phyloP scores from a whole-genome alignment of 2,888 invertebrate species.

The Cyrtodaria siliqua region DNA sequence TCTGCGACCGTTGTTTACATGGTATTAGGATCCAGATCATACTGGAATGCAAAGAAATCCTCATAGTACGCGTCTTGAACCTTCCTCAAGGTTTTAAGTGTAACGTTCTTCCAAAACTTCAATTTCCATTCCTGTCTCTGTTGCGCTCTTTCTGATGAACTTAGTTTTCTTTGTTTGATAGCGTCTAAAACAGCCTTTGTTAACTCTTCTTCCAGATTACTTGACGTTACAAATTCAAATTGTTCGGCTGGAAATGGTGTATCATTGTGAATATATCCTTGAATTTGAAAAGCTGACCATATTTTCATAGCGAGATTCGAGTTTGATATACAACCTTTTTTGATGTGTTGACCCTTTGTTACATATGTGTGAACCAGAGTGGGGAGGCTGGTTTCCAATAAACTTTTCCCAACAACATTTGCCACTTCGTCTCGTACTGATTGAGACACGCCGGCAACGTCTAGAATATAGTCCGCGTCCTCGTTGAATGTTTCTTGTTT shows the following conservation, averaged over 20 bases:
- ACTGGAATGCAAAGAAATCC: conserved; percentile 44
- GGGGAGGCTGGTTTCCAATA: conserved; percentile 13
- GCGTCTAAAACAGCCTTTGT: conserved; percentile 30
- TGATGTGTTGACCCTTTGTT: conserved; percentile 43
- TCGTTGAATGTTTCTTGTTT: conserved; percentile 59
- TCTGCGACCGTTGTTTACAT: too few species aligned
- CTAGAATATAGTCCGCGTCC: conserved; percentile 51
- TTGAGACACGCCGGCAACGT: conserved; percentile 40
- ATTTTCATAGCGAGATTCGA: conserved; percentile 31
- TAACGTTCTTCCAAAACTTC: conserved; percentile 41
- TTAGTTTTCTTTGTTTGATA: conserved; percentile 7
- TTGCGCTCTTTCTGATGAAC: conserved; percentile 14
- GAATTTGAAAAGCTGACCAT: conserved; percentile 53
- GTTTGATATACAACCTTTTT: conserved; percentile 44
- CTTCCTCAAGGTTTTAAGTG: conserved; percentile 18
- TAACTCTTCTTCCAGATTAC: conserved; percentile 18
- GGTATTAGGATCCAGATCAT: conserved; percentile 35
- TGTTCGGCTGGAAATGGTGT: conserved; percentile 28
- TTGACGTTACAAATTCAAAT: conserved; percentile 16
- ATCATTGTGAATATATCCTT: conserved; percentile 54
- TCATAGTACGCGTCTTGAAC: conserved; percentile 50
- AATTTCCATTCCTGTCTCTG: conserved; percentile 51
- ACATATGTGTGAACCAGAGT: conserved; percentile 50
- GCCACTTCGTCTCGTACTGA: conserved; percentile 25
- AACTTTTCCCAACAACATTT: conserved; percentile 18